Conservation (phyloP, 2,797 vertebrate genomes). For the Cossypha heuglini region DNA sequence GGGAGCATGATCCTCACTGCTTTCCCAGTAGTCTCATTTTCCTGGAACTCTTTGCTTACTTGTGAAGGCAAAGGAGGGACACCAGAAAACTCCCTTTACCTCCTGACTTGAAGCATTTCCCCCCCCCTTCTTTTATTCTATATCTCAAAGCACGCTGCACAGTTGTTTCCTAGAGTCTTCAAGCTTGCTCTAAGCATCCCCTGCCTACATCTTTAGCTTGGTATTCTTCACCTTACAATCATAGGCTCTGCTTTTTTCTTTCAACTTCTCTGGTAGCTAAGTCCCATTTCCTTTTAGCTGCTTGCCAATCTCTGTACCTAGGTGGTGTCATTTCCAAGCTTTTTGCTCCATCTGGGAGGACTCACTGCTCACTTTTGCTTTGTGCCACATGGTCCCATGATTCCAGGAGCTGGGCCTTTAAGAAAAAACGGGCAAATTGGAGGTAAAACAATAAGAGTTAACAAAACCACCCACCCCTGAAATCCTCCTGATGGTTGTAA, state of each 20-base stretch:
- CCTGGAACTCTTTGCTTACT: neutral
- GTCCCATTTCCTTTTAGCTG: neutral
- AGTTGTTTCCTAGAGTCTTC: neutral
- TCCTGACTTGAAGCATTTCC: neutral
- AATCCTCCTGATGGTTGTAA: constrained; percentile 49
- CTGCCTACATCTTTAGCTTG: neutral
- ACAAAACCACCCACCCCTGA: constrained; percentile 39
- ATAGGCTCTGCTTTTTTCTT: neutral
- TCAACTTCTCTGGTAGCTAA: neutral
- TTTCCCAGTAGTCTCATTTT: neutral
- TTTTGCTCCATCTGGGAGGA: neutral
- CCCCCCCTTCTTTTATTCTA: accelerated
- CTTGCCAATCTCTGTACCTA: neutral
- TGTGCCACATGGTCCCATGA: neutral
- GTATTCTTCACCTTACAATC: neutral
- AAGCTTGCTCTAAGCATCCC: neutral
- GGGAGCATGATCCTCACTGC: neutral
- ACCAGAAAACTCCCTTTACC: neutral
- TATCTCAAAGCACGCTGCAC: neutral
- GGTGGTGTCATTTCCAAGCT: neutral
- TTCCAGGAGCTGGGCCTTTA: constrained; percentile 27
- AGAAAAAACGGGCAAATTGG: neutral
- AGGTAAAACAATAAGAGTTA: constrained; percentile 29
- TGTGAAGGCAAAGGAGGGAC: neutral
- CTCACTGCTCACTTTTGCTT: neutral